Evolutionary conservation across 2,888 invertebrate species (phyloP), one percentile per base, ranked within the genome.

Genomic region (Dryadula phaetusa): DNA sequence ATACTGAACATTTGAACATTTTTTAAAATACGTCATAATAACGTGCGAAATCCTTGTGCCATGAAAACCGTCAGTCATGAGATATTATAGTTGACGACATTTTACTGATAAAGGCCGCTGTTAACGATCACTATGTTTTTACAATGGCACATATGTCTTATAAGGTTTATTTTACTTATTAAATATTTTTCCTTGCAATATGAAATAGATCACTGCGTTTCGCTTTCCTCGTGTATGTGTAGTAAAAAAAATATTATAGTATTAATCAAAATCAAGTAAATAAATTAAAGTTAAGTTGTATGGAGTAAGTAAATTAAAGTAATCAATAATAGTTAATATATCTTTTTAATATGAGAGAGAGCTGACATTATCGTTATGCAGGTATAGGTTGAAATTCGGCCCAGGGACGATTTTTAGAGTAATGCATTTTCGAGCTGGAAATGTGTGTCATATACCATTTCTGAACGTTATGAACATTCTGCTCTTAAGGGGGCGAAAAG

Each of bases 51-150:
- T 42, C 44, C 44, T 32, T 44, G 12, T 60, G 18, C 28, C 32
- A 60, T 60, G 44, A 60, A 60, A 60, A 60, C 42, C 4, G 44
- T 60, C 58, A 42, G 58, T 42, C 60, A 60, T 28, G 44, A 60
- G 60, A 60, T 60, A 46, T 32, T 46, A 28, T 44, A 60, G 28
- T 56, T 46, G 20, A 32, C 44, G 46, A 32, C 14, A 44, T 60
- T 44, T 46, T 44, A 44, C 60, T 60, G 60, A 60, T 60, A 44
- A 44, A 44, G 25, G 44, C 60, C 60, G 6, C 16, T 60, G 28
- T 28, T 44, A 60, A 44, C 28, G 42, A 60, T 40, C 56, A 56
- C 40, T 56, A 10, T 40, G 22, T 56, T 56, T 52, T 56, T 40
- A 56, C 40, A 40, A 56, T 40, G 56, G n/a, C 25, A 32, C 16